These are phyloP conservation scores for Halocynthia roretzi DNA, from an alignment of 23 tunicate species.

Conservation along the genomic window DNA sequence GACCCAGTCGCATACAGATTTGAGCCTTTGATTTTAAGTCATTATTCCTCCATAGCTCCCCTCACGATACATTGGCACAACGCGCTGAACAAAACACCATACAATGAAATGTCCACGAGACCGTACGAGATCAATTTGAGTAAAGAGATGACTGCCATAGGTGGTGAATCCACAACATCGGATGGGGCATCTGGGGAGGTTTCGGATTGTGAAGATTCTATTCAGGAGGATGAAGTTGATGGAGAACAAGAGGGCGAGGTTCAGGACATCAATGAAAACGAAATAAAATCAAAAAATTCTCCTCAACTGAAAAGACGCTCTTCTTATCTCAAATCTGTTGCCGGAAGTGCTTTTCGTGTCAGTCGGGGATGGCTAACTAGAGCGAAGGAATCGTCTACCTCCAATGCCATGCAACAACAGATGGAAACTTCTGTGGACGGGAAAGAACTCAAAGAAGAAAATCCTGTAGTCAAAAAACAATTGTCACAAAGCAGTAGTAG, in stretches of 20 bases:
- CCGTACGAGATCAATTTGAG: neutral
- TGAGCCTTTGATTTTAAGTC: slow-evolving; percentile 64
- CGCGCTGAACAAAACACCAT: slow-evolving; percentile 5
- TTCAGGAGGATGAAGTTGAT: neutral
- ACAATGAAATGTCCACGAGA: slow-evolving; percentile 7
- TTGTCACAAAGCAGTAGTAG: neutral
- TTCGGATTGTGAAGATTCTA: slow-evolving; percentile 5
- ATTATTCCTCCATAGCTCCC: slow-evolving; percentile 47
- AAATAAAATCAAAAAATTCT: neutral
- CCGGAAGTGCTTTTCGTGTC: slow-evolving; percentile 71
- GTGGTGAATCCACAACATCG: neutral
- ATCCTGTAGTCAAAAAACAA: neutral
- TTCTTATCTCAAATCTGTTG: slow-evolving; percentile 27
- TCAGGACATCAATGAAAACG: neutral
- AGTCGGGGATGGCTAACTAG: slow-evolving; percentile 54
- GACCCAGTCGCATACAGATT: slow-evolving; percentile 92
- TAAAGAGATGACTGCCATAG: too few species aligned
- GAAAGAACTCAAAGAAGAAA: neutral
- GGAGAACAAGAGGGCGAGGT: slow-evolving; percentile 6
- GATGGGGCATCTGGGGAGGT: neutral
- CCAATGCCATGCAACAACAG: neutral
- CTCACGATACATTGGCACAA: slow-evolving; percentile 41
- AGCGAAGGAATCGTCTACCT: slow-evolving; percentile 24
- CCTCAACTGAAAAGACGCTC: slow-evolving; percentile 10
- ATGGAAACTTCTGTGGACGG: neutral